Conservation (phyloP, 2,888 invertebrate genomes). For the Tetramorium bicarinatum region DNA sequence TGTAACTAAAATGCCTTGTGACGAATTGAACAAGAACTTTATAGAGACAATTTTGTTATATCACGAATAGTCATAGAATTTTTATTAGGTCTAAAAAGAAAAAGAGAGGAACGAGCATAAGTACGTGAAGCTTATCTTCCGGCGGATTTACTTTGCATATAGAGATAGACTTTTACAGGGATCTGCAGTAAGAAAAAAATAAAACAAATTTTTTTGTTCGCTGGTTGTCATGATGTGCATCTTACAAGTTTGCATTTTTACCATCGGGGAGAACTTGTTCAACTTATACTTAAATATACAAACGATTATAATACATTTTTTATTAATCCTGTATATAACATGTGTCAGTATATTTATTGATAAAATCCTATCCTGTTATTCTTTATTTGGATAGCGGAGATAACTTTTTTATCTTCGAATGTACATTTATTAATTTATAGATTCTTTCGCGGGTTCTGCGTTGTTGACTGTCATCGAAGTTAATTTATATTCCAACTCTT, state of each 20-base stretch:
- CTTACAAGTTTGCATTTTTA: conserved; percentile 74
- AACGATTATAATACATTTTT: conserved; percentile 85
- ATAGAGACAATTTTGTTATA: conserved; percentile 60
- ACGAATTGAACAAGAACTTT: conserved; percentile 68
- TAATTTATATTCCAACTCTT: conserved; percentile 70
- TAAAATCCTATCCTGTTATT: conserved; percentile 32
- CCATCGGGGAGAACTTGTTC: conserved; percentile 72
- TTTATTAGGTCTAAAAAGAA: conserved; percentile 37
- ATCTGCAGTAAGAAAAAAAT: conserved; percentile 39
- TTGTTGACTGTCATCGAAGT: conserved; percentile 26
- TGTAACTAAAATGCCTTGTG: conserved; percentile 55
- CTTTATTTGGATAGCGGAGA: not conserved
- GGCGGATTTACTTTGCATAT: conserved; percentile 37
- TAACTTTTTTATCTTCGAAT: conserved; percentile 29
- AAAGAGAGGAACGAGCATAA: not conserved
- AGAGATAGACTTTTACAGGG: conserved; percentile 46
- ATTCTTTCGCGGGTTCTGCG: not conserved
- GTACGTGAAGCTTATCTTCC: conserved; percentile 42
- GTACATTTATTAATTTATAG: not conserved
- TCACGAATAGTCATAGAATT: conserved; percentile 47
- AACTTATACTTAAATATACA: conserved; percentile 80
- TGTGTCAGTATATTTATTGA: conserved; percentile 59
- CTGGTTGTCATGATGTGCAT: conserved; percentile 77
- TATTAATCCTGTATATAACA: conserved; percentile 82
- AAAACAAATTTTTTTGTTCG: conserved; percentile 70